Evolutionary conservation across 2,113 vertebrate species (phyloP).

Genomic region (Oenanthe melanoleuca): DNA sequence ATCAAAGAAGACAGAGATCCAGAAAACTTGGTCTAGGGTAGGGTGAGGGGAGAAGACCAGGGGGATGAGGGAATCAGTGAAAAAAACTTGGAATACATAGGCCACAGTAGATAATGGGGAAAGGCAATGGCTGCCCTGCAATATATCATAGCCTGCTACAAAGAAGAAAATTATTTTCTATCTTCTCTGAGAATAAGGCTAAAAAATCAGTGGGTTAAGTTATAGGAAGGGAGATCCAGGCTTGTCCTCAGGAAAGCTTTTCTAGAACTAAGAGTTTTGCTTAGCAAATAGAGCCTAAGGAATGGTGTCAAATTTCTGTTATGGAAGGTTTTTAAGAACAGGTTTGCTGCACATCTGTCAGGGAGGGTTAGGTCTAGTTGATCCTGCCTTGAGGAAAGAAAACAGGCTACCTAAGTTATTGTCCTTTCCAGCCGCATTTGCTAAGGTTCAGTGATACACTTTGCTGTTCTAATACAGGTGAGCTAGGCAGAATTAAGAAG

Average conservation of each 20-base stretch:
- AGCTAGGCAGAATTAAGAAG: not conserved
- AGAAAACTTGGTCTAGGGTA: not conserved
- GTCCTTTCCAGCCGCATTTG: not conserved
- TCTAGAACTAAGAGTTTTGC: not conserved
- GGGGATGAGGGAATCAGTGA: not conserved
- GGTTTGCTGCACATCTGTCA: conserved; percentile 46
- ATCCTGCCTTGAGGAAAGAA: conserved; percentile 49
- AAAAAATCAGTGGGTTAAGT: conserved; percentile 15
- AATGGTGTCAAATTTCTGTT: conserved; percentile 26
- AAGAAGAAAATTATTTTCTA: not conserved
- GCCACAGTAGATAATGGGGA: not conserved
- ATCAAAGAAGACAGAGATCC: not conserved
- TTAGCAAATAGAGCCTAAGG: conserved; percentile 11
- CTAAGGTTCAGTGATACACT: not conserved
- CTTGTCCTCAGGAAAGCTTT: not conserved
- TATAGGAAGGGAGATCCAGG: not conserved
- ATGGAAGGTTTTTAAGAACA: not conserved
- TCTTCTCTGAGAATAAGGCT: not conserved
- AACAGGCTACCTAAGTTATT: not conserved
- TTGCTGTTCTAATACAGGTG: not conserved
- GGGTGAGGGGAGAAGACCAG: not conserved
- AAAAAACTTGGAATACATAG: not conserved
- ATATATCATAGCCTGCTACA: not conserved
- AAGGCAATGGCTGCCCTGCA: not conserved
- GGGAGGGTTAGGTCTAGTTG: conserved; percentile 44